phyloP scores from a whole-genome alignment of 2,113 vertebrate genomes.

The Lathamus discolor region DNA sequence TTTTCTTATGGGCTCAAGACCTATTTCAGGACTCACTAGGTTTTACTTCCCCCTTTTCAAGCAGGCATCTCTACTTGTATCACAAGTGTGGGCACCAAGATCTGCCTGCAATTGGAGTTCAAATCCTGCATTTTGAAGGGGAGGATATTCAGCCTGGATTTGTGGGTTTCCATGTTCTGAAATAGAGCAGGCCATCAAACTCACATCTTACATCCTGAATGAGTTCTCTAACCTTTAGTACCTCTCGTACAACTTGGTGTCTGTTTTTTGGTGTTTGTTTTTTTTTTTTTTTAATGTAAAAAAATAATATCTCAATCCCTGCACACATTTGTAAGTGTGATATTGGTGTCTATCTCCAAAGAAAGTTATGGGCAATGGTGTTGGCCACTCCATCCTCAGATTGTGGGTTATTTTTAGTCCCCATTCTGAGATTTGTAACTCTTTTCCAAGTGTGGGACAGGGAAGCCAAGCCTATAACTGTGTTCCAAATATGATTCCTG shows the following conservation, averaged over 20 bases:
- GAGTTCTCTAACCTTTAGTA: not conserved
- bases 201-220: not conserved
- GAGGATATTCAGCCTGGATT: not conserved
- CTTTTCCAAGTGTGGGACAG: not conserved
- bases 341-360: not conserved
- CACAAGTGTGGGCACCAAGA: not conserved
- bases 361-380: not conserved
- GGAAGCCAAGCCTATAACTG: not conserved
- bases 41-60: not conserved
- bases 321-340: not conserved
- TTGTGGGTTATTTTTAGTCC: not conserved
- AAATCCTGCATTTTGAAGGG: not conserved
- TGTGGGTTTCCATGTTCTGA: not conserved
- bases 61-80: not conserved
- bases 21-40: not conserved
- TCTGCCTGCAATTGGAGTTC: not conserved
- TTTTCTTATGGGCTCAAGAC: not conserved
- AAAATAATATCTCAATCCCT: not conserved
- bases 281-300: not conserved
- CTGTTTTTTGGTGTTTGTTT: not conserved
- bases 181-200: not conserved
- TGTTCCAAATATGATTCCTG: not conserved
- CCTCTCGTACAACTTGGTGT: not conserved
- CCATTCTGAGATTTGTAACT: not conserved
- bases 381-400: not conserved